Evolutionary conservation across 1,140 invertebrate species (phyloP).

Genomic region (Drosophila setifemur): DNA sequence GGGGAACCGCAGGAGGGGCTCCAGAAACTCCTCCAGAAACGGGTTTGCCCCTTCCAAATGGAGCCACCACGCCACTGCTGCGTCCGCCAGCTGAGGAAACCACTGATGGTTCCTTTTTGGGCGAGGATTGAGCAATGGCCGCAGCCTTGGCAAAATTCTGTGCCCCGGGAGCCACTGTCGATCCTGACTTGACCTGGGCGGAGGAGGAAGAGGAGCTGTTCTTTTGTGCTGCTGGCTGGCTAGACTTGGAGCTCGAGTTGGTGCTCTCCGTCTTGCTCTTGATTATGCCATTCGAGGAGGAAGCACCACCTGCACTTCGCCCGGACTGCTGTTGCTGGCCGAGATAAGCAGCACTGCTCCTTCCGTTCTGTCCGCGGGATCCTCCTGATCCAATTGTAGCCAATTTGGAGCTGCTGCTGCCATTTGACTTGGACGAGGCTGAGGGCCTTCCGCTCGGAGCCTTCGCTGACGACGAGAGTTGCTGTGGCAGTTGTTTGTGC

Average conservation of each 20-base stretch:
- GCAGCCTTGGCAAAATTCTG: constrained; percentile 57
- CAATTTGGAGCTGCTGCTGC: constrained; percentile 40
- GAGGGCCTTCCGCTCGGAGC: constrained; percentile 35
- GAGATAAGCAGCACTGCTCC: constrained; percentile 38
- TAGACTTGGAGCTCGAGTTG: constrained; percentile 23
- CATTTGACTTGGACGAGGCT: constrained; percentile 43
- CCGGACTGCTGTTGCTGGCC: constrained; percentile 38
- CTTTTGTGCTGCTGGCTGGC: constrained; percentile 30
- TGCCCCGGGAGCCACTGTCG: constrained; percentile 15
- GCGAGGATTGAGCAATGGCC: constrained; percentile 38
- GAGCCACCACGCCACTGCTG: constrained; percentile 79
- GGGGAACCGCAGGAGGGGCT: constrained; percentile 69
- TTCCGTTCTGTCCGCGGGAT: constrained; percentile 43
- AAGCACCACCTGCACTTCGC: constrained; percentile 2
- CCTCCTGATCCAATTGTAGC: constrained; percentile 19
- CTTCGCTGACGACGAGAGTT: constrained; percentile 65
- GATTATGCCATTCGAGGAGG: constrained; percentile 39
- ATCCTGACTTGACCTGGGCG: constrained; percentile 26
- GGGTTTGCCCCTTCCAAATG: constrained; percentile 83
- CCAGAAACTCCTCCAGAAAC: constrained; percentile 30
- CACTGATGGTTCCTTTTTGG: constrained; percentile 57
- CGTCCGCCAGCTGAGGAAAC: constrained; percentile 29
- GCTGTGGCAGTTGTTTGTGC: constrained; percentile 77
- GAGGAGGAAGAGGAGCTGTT: background rate
- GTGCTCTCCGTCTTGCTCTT: constrained; percentile 46